Percentiles rank a stretch among this genome's conserved stretches.
phyloP scores from a whole-genome alignment of 2,888 invertebrate species.

The Ormyrus nitidulus region DNA sequence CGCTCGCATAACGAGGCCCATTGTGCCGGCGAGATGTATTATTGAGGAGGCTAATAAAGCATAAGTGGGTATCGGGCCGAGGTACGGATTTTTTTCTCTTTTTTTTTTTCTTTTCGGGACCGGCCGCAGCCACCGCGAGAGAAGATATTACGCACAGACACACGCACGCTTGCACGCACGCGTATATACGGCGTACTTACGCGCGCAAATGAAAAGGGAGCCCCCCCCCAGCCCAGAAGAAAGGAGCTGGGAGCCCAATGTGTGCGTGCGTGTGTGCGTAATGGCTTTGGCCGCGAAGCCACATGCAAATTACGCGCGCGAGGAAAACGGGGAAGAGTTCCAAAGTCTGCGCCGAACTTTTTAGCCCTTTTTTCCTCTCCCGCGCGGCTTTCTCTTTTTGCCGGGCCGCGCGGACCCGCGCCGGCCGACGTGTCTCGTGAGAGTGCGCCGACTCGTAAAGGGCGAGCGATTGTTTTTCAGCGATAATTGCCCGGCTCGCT shows the following conservation, averaged over 20 bases:
- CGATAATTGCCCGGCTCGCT: slow-evolving; percentile 37
- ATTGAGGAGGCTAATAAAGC: slow-evolving; percentile 57
- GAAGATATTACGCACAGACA: neutral
- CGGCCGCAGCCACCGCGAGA: slow-evolving; percentile 5
- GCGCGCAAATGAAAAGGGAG: slow-evolving; percentile 31
- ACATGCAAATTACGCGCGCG: slow-evolving; percentile 40
- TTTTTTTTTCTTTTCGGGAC: neutral
- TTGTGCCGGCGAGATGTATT: slow-evolving; percentile 53
- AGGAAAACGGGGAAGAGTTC: slow-evolving; percentile 31
- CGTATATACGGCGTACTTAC: no score
- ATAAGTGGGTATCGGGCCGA: slow-evolving; percentile 54
- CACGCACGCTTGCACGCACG: neutral
- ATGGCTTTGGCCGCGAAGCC: slow-evolving; percentile 50
- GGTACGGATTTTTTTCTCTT: slow-evolving; percentile 20
- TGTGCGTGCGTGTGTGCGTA: slow-evolving; percentile 27
- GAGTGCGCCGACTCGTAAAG: slow-evolving; percentile 29
- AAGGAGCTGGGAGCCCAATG: neutral
- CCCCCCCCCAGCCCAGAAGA: neutral
- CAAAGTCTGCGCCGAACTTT: slow-evolving; percentile 8
- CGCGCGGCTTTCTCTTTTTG: slow-evolving; percentile 4
- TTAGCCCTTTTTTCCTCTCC: neutral
- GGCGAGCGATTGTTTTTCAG: slow-evolving; percentile 45
- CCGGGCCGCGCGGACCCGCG: neutral
- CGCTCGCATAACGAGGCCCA: slow-evolving; percentile 53
- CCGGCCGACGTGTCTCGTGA: slow-evolving; percentile 4